A percentile compares a stretch with the other conserved stretches of the same genome.
These are phyloP conservation scores for Sialis fuliginosa DNA, from an alignment of 2,888 invertebrate species.

Conservation along the genomic window DNA sequence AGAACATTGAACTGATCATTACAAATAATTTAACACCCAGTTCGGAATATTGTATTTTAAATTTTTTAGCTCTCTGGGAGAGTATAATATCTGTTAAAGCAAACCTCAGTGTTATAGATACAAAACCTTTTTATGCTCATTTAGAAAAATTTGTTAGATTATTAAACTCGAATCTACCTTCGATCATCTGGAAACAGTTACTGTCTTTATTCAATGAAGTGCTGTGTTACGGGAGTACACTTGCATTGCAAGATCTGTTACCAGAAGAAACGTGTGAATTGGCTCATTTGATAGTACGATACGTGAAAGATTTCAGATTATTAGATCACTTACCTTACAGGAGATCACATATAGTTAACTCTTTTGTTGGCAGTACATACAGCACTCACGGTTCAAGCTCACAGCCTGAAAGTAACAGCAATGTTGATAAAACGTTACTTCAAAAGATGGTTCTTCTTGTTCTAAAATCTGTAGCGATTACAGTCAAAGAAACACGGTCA, in stretches of 20 bases:
- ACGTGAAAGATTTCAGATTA: slow-evolving; percentile 69
- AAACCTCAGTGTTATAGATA: slow-evolving; percentile 75
- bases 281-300: slow-evolving; percentile 70
- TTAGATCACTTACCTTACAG: slow-evolving; percentile 32
- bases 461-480: slow-evolving; percentile 75
- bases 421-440: slow-evolving; percentile 56
- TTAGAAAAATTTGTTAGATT: slow-evolving; percentile 62
- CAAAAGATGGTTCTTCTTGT: slow-evolving; percentile 78
- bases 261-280: slow-evolving; percentile 78
- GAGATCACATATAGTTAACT: slow-evolving; percentile 22
- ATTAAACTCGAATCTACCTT: slow-evolving; percentile 49
- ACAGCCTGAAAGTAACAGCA: slow-evolving; percentile 11
- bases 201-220: slow-evolving; percentile 78
- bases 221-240: slow-evolving; percentile 76
- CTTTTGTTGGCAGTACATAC: slow-evolving; percentile 22
- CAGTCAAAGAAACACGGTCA: slow-evolving; percentile 75
- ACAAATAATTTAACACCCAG: slow-evolving; percentile 38
- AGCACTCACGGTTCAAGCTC: slow-evolving; percentile 19
- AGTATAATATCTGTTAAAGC: slow-evolving; percentile 81
- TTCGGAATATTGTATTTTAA: slow-evolving; percentile 54
- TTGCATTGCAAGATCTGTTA: slow-evolving; percentile 71
- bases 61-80: slow-evolving; percentile 76
- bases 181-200: slow-evolving; percentile 70
- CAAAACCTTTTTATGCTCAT: slow-evolving; percentile 74
- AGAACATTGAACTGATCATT: slow-evolving; percentile 43